These are phyloP conservation scores for Strigamia maritima DNA, from an alignment of 2,888 invertebrate genomes.

Conservation along the genomic window DNA sequence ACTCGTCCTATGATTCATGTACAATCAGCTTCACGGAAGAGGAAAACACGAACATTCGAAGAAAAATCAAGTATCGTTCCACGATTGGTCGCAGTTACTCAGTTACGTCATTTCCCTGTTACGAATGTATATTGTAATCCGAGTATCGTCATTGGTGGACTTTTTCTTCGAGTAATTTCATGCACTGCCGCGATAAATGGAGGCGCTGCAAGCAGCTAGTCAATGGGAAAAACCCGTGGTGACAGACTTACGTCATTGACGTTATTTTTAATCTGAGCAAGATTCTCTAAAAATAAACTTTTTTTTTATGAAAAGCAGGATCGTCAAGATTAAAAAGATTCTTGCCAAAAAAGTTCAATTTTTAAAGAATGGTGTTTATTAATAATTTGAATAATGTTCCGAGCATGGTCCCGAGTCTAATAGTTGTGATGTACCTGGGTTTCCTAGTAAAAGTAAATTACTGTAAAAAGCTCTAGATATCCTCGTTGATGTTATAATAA, in stretches of 20 bases:
- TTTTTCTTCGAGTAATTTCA: not conserved
- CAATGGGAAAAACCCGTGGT: slow-evolving; percentile 24
- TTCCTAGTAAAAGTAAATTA: no score
- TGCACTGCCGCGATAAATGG: not conserved
- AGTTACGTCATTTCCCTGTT: not conserved
- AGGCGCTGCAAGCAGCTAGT: not conserved
- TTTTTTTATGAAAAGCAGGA: not conserved
- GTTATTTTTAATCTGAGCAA: not conserved
- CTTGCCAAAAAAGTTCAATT: not conserved
- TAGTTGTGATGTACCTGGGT: no score
- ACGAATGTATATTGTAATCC: not conserved
- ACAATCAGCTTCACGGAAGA: slow-evolving; percentile 1
- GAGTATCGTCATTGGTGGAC: not conserved
- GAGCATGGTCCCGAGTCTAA: no score
- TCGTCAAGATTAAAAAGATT: not conserved
- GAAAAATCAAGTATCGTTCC: not conserved
- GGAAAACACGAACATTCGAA: slow-evolving; percentile 16
- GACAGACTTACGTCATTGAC: not conserved
- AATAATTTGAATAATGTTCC: no score
- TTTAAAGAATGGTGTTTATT: no score
- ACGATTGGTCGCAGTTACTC: not conserved
- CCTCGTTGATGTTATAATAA: no score
- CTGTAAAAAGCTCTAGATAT: no score
- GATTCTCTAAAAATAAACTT: slow-evolving; percentile 6
- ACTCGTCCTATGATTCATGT: slow-evolving; percentile 11